Conservation (phyloP, 2,888 invertebrate species). For the Acronicta leporina region DNA sequence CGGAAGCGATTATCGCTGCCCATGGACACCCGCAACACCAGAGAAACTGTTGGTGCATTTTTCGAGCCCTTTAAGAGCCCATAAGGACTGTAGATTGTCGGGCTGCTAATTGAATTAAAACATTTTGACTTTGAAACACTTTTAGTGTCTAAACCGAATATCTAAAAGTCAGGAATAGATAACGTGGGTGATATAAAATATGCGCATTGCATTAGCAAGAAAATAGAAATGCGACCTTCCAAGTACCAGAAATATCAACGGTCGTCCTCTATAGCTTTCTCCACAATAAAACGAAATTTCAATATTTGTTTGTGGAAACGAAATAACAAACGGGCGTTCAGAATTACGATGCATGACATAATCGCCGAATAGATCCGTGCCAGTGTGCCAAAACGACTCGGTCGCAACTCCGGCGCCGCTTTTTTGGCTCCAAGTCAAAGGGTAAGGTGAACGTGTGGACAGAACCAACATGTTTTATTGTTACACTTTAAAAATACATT, state of each 20-base stretch:
- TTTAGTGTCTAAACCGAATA: neutral
- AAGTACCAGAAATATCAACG: conserved; percentile 69
- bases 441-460: conserved; percentile 83
- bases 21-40: no score
- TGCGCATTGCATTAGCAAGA: conserved; percentile 54
- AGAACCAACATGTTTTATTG: conserved; percentile 63
- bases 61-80: no score
- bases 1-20: no score
- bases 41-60: no score
- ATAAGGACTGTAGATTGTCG: no score
- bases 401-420: conserved; percentile 70
- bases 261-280: conserved; percentile 62
- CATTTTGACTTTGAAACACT: no score
- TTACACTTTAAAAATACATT: conserved; percentile 59
- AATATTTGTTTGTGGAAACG: conserved; percentile 69
- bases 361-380: conserved; percentile 85
- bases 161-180: conserved; percentile 27
- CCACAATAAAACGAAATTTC: conserved; percentile 73
- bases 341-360: conserved; percentile 85
- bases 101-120: no score
- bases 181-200: conserved; percentile 43
- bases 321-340: conserved; percentile 77
- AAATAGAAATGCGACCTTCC: conserved; percentile 69
- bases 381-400: conserved; percentile 81
- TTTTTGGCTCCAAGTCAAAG: conserved; percentile 84